Base-by-base conservation (phyloP, 2,888 invertebrate genomes). In the Drosophila leonis region DNA sequence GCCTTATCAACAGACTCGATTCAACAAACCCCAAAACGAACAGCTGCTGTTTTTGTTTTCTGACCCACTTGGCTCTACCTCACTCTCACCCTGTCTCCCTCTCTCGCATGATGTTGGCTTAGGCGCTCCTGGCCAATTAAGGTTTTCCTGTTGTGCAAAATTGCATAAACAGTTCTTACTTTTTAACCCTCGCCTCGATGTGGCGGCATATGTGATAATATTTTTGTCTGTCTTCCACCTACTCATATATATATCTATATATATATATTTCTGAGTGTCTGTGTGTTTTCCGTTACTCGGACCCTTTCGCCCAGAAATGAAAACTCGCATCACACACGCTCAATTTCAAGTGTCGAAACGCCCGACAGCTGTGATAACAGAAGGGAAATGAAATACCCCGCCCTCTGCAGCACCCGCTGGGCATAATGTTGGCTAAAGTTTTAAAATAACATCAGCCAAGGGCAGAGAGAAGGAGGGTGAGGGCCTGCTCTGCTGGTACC, bases 281-380 rank as follows among this genome's bases (percentile, higher is more conserved):
- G 24, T 44, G 42, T 56, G 18, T 69, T 71, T 20, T 35, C 59
- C 42, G 9, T 18, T 59, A 52, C 37, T 13, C 35, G 24, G 62
- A 64, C 69, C 74, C 74, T 59, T 73, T 73, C 62, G 44, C 15
- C 20, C 52, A 49, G 31, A 65, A 85, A 88, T 86, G 69, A 77
- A 85, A 88, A 85, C 52, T 52, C 52, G 37, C 82, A 85, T 82
- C 72, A 80, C 62, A 77, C 67, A 76, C 82, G 85, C 83, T 80
- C 82, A 80, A 85, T 82, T 83, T 86, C 62, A 88, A 86, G 85
- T 88, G 88, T 80, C 86, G 83, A 86, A 88, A 83, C 75, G 66
- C 75, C 72, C 80, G 86, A 83, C 86, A 86, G 88, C 86, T 86
- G 86, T 85, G 88, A 88, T 86, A 86, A 86, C 82, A 85, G 69